phyloP scores from a whole-genome alignment of 2,797 vertebrate genomes.

The Sebastes cheni region DNA sequence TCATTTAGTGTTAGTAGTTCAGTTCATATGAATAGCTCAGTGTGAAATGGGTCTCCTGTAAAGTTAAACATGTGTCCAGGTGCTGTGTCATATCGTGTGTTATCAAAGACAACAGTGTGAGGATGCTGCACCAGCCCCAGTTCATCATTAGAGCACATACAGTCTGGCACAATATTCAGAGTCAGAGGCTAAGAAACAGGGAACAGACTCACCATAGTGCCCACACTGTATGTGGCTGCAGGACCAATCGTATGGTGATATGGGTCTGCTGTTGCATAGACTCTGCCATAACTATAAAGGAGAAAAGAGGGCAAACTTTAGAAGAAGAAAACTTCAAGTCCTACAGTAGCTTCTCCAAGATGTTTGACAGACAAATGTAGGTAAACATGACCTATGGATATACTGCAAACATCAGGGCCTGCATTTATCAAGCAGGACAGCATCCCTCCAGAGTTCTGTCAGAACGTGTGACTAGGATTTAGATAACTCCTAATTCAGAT shows the following conservation, averaged over 20 bases:
- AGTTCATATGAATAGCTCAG: background rate
- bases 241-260: slow-evolving; percentile 92
- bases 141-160: background rate
- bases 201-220: slow-evolving; percentile 90
- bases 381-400: background rate
- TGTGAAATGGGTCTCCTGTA: background rate
- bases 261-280: slow-evolving; percentile 90
- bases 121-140: background rate
- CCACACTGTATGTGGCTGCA: slow-evolving; percentile 90
- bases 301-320: slow-evolving; percentile 14
- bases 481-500: background rate
- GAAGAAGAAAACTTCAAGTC: background rate
- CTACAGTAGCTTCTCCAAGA: background rate
- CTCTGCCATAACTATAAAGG: slow-evolving; percentile 88
- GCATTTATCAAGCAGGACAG: background rate
- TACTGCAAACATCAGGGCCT: background rate
- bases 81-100: background rate
- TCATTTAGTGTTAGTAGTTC: background rate
- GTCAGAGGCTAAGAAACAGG: slow-evolving; percentile 1
- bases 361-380: background rate
- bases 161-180: background rate
- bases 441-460: background rate
- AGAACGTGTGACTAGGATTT: background rate
- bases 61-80: background rate
- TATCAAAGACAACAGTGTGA: background rate